phyloP scores from a whole-genome alignment of 2,797 vertebrate species.

The Gallirallus australis region DNA sequence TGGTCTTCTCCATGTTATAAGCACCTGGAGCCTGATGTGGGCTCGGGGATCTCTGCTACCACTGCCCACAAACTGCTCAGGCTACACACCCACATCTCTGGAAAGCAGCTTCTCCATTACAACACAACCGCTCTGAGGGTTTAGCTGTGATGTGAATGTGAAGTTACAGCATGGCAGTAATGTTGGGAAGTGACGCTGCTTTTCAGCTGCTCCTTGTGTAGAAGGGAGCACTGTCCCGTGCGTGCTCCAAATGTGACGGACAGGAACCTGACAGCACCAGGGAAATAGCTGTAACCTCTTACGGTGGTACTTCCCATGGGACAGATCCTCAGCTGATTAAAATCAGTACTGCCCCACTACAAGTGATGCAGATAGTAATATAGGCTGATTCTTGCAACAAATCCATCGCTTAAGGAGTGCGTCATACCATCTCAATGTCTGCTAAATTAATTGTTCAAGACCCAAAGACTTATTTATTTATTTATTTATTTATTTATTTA shows the following conservation, averaged over 20 bases:
- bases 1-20: fast-evolving
- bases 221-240: background rate
- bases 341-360: background rate
- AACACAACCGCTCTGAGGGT: background rate
- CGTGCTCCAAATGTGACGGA: background rate
- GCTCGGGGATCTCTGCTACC: background rate
- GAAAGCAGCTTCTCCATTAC: background rate
- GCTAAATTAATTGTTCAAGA: background rate
- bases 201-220: background rate
- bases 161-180: background rate
- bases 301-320: background rate
- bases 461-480: background rate
- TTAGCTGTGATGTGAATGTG: background rate
- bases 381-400: background rate
- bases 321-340: background rate
- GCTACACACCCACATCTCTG: fast-evolving
- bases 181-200: background rate
- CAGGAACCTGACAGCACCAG: background rate
- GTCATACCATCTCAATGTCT: background rate
- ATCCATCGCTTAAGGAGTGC: background rate
- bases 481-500: background rate
- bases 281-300: background rate
- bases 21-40: fast-evolving
- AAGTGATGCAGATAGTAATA: background rate
- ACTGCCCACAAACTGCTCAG: background rate